These are phyloP conservation scores for Lanius collurio DNA, from an alignment of 2,113 vertebrate genomes.

Conservation along the genomic window DNA sequence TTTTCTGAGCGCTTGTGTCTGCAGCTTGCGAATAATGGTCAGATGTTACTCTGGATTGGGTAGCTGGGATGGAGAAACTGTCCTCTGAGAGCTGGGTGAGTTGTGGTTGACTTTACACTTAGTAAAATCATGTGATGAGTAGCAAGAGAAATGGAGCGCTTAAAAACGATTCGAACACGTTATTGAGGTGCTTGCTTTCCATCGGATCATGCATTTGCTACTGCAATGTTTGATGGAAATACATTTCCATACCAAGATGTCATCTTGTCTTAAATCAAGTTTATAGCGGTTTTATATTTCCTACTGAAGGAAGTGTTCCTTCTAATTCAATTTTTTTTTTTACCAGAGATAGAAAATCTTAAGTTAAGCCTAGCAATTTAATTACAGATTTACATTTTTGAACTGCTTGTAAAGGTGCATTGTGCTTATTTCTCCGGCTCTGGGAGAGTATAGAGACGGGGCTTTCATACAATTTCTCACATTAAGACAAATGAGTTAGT, in stretches of 20 bases:
- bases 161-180: not conserved
- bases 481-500: not conserved
- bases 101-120: not conserved
- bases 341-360: not conserved
- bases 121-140: not conserved
- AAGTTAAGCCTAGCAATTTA: slow-evolving; percentile 26
- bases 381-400: slow-evolving; percentile 24
- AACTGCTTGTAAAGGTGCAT: not conserved
- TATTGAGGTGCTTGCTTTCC: slow-evolving; percentile 18
- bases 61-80: not conserved
- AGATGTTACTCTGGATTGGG: not conserved
- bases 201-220: not conserved
- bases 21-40: not conserved
- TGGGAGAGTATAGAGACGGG: not conserved
- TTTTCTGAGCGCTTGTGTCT: not conserved
- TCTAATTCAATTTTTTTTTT: slow-evolving; percentile 25
- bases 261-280: slow-evolving; percentile 34
- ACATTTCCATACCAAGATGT: slow-evolving; percentile 38
- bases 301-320: slow-evolving; percentile 22
- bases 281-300: slow-evolving; percentile 28
- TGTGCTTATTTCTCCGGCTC: not conserved
- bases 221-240: slow-evolving; percentile 34
- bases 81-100: not conserved
- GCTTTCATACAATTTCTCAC: not conserved
- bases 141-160: not conserved